Base-by-base conservation (phyloP, 1,140 invertebrate species). In the Holotrichia oblita region DNA sequence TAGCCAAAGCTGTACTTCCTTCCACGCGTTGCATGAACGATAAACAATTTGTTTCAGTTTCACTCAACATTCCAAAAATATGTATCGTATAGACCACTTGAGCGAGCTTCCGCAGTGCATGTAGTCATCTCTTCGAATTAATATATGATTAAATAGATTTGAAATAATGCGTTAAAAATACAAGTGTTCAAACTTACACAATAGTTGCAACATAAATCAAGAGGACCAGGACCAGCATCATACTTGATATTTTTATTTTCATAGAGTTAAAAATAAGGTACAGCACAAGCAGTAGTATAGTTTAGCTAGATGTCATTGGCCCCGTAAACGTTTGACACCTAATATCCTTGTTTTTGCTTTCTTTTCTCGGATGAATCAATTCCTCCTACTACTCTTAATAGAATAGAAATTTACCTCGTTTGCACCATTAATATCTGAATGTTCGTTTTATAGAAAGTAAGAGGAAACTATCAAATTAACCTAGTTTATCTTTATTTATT, bases 221-320 rank as follows among this genome's bases (percentile, higher is more conserved):
- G 14, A 6, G n/a, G n/a, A 17, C 3, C 6, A n/a, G 48, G 27
- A 2, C 1, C 12, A 17, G n/a, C 12, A n/a, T 6, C 14, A 48
- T 48, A n/a, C n/a, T 14, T 10, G 7, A 48, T 55, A 55, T 55
- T 55, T 55, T 55, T 55, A 55, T n/a, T 55, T 17, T 55, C n/a
- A 55, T 55, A 17, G 14, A 55, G 48, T n/a, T 55, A 55, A 55
- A 55, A 55, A 55, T 55, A 55, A 55, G 7, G n/a, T 55, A 55
- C 14, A n/a, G 48, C n/a, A 55, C 27, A 34, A 34, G 27, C 27
- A 2, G 27, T 34, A n/a, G n/a, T 34, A 4, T 34, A 34, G 27
- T 34, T 34, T 34, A 34, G 27, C 4, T 34, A 4, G 48, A 17
- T 55, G 48, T 55, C 48, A 55, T 55, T 55, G 48, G 48, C 48